phyloP scores from a whole-genome alignment of 2,888 invertebrate genomes.

The Charanyca ferruginea region DNA sequence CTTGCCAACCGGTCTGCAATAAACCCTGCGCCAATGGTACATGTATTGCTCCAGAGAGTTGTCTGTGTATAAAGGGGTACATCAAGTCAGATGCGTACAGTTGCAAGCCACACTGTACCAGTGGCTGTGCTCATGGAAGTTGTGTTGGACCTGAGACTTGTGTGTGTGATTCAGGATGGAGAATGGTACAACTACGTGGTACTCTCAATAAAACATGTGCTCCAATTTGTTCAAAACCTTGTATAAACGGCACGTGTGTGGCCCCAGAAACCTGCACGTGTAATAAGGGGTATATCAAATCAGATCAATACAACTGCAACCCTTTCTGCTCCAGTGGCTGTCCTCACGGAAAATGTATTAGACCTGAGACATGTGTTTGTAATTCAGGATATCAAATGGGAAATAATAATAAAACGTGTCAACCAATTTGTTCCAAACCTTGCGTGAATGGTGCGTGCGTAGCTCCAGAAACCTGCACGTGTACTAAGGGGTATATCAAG shows the following conservation, averaged over 20 bases:
- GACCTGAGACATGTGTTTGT: slow-evolving; percentile 43
- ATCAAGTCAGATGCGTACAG: not conserved
- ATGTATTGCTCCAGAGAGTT: slow-evolving; percentile 38
- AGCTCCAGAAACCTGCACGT: slow-evolving; percentile 42
- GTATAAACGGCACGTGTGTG: slow-evolving; percentile 28
- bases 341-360: slow-evolving; percentile 38
- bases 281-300: slow-evolving; percentile 2
- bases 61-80: slow-evolving; percentile 33
- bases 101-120: slow-evolving; percentile 23
- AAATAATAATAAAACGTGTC: slow-evolving; percentile 11
- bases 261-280: slow-evolving; percentile 40
- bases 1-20: slow-evolving; percentile 48
- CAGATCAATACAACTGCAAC: slow-evolving; percentile 15
- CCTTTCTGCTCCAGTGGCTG: slow-evolving; percentile 42
- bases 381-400: slow-evolving; percentile 31
- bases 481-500: slow-evolving; percentile 13
- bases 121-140: slow-evolving; percentile 24
- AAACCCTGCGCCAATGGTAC: slow-evolving; percentile 33
- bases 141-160: slow-evolving; percentile 41
- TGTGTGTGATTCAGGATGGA: slow-evolving; percentile 35
- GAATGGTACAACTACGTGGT: not conserved
- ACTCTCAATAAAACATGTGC: slow-evolving; percentile 11
- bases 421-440: slow-evolving; percentile 34
- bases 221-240: slow-evolving; percentile 37
- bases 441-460: slow-evolving; percentile 34